phyloP scores from a whole-genome alignment of 2,113 vertebrate genomes.

The Trinectes maculatus region DNA sequence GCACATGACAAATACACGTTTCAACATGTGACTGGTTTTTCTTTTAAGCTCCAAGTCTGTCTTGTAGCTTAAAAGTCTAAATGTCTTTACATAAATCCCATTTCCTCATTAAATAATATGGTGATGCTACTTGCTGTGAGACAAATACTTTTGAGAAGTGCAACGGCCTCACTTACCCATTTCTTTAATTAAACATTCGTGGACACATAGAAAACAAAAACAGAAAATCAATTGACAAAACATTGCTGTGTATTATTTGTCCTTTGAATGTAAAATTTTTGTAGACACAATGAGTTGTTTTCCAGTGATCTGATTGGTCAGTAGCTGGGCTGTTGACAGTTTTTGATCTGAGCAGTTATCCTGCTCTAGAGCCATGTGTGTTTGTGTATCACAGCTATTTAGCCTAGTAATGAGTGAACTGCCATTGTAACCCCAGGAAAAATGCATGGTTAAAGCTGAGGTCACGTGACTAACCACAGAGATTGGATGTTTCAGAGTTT shows the following conservation, averaged over 20 bases:
- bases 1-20: neutral
- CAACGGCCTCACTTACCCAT: neutral
- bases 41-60: neutral
- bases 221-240: too few relatives aligned
- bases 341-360: neutral
- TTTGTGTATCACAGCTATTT: neutral
- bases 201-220: too few relatives aligned
- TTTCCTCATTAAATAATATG: neutral
- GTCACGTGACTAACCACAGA: neutral
- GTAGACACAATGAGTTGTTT: too few relatives aligned
- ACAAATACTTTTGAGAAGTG: neutral
- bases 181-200: too few relatives aligned
- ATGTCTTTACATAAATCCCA: neutral
- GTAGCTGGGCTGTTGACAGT: neutral
- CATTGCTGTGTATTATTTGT: too few relatives aligned
- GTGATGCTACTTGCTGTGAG: neutral
- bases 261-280: too few relatives aligned
- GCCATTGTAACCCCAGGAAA: too few relatives aligned
- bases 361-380: neutral
- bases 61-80: too few relatives aligned
- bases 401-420: neutral
- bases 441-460: too few relatives aligned
- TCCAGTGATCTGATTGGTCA: too few relatives aligned
- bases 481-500: too few relatives aligned
- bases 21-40: neutral